Evolutionary conservation across 2,113 vertebrate species (phyloP).

Genomic region (Bujurquina vittata): DNA sequence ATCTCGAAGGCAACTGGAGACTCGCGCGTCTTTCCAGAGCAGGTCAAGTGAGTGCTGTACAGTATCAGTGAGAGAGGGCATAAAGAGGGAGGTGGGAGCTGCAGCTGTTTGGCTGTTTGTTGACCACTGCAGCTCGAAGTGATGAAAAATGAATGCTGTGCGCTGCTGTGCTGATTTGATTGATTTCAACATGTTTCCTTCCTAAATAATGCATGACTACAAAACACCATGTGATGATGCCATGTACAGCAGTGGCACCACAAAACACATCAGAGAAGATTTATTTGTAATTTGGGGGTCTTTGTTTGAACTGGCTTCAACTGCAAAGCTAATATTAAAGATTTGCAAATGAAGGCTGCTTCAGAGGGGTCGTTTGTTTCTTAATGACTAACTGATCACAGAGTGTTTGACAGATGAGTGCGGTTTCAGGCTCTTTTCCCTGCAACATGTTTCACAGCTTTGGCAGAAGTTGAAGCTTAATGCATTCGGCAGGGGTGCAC

Average conservation of each 20-base stretch:
- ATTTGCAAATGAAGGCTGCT: not conserved
- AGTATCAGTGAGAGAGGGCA: not conserved
- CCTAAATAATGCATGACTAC: constrained; percentile 7
- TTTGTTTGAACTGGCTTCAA: not conserved
- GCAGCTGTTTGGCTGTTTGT: not conserved
- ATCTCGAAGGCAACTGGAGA: not conserved
- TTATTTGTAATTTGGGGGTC: not conserved
- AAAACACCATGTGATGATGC: not conserved
- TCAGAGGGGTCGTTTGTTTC: not conserved
- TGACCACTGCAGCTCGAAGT: not conserved
- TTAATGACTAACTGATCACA: not conserved
- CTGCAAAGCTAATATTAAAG: not conserved
- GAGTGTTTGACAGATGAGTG: not conserved
- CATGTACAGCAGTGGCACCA: not conserved
- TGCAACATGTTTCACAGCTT: not conserved
- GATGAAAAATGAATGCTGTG: constrained; percentile 8
- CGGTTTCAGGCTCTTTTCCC: not conserved
- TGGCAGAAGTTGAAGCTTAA: constrained; percentile 6
- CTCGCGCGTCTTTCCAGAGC: not conserved
- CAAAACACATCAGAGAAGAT: not conserved
- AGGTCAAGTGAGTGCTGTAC: not conserved
- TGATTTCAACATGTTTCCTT: constrained; percentile 7
- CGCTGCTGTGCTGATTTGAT: not conserved
- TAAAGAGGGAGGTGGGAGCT: not conserved
- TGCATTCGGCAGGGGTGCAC: not conserved